These are phyloP conservation scores for Eurosta solidaginis DNA, from an alignment of 1,140 invertebrate species.

Conservation along the genomic window DNA sequence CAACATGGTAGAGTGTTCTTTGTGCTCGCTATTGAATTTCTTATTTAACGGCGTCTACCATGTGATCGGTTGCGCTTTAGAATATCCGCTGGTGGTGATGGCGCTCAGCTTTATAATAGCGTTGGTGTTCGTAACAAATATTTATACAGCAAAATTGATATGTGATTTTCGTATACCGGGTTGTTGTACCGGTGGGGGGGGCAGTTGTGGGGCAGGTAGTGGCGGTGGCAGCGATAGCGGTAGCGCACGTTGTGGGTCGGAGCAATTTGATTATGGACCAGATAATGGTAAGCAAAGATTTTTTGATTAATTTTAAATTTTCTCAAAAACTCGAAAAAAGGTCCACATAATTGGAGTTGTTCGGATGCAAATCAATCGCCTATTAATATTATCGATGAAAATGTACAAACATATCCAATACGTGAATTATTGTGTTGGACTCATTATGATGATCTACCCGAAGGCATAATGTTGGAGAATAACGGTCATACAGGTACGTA, in stretches of 20 bases:
- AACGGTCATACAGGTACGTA: constrained; percentile 45
- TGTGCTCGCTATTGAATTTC: constrained; percentile 31
- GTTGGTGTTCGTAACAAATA: constrained; percentile 21
- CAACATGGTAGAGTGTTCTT: constrained; percentile 32
- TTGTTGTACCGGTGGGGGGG: background rate
- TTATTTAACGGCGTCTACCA: constrained; percentile 13
- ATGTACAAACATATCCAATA: constrained; percentile 45
- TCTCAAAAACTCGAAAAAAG: constrained; percentile 40
- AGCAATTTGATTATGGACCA: constrained; percentile 22
- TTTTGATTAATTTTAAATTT: background rate
- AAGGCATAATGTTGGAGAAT: constrained; percentile 48
- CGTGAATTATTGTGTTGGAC: constrained; percentile 54
- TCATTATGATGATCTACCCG: constrained; percentile 53
- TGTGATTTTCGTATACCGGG: constrained; percentile 21
- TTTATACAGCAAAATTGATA: constrained; percentile 31
- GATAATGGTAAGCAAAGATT: constrained; percentile 29
- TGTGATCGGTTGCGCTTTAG: constrained; percentile 4
- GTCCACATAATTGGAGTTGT: constrained; percentile 58
- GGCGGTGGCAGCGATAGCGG: background rate
- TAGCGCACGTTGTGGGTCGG: too few relatives aligned
- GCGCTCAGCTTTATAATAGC: constrained; percentile 30
- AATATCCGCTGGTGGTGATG: constrained; percentile 31
- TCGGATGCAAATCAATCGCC: constrained; percentile 50
- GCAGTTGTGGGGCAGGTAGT: background rate
- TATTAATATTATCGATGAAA: constrained; percentile 58